Percentiles rank a stretch among this genome's conserved stretches.
Evolutionary conservation across 2,113 vertebrate genomes (phyloP).

Genomic region (Dicrurus megarhynchus): DNA sequence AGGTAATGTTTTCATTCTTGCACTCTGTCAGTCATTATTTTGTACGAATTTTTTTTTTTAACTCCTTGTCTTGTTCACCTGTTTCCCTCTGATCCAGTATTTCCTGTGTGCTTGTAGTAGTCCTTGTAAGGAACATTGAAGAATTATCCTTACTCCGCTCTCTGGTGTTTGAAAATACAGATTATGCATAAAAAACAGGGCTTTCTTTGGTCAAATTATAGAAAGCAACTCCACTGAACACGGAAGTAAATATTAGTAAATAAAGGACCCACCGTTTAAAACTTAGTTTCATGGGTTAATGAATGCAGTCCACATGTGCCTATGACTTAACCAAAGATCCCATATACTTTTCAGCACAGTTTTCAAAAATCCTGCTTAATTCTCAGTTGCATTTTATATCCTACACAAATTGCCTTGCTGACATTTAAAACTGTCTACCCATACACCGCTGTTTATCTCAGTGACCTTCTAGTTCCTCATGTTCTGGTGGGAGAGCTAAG

Average conservation of each 20-base stretch:
- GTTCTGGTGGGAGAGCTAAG: background rate
- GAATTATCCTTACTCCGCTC: background rate
- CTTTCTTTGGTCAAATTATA: background rate
- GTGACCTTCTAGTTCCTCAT: constrained; percentile 11
- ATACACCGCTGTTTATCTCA: background rate
- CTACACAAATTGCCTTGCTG: background rate
- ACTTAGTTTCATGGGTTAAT: background rate
- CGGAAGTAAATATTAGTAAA: background rate
- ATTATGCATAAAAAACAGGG: background rate
- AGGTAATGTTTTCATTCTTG: background rate
- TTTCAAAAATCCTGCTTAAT: background rate
- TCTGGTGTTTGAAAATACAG: background rate
- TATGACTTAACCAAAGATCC: background rate
- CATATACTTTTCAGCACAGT: background rate
- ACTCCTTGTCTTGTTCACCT: background rate
- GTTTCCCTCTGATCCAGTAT: background rate
- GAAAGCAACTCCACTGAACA: background rate
- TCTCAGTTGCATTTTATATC: background rate
- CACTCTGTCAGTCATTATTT: background rate
- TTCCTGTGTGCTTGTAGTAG: background rate
- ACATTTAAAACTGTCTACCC: background rate
- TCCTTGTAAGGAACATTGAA: background rate
- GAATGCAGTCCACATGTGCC: background rate
- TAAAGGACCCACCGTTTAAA: background rate
- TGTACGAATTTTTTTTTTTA: background rate